These are phyloP conservation scores for Halcyon malimbica DNA, from an alignment of 2,113 vertebrate species.

Conservation along the genomic window DNA sequence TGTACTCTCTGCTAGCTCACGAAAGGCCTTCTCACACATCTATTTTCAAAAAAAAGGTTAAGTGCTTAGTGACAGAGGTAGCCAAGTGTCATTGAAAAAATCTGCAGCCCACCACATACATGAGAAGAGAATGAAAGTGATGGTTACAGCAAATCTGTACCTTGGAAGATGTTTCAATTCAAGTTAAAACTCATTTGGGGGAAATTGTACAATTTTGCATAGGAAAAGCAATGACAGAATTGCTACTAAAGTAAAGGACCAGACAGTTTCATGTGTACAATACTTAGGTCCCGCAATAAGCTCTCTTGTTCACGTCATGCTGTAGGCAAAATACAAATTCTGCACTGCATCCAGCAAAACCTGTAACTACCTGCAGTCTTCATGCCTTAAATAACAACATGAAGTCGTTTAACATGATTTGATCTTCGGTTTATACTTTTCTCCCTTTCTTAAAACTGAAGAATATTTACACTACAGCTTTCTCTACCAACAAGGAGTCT, in stretches of 20 bases:
- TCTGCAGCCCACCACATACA: not conserved
- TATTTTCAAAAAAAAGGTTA: not conserved
- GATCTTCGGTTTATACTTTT: not conserved
- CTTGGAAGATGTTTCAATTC: not conserved
- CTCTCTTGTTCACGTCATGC: not conserved
- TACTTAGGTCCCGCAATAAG: not conserved
- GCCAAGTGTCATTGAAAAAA: not conserved
- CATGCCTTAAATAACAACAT: not conserved
- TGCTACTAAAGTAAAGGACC: not conserved
- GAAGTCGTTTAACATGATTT: not conserved
- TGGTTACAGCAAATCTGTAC: not conserved
- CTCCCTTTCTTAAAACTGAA: not conserved
- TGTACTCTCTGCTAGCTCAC: not conserved
- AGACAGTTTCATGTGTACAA: not conserved
- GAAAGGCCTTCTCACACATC: not conserved
- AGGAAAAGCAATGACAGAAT: not conserved
- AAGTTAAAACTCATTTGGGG: not conserved
- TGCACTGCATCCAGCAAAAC: not conserved
- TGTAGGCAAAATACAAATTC: not conserved
- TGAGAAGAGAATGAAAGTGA: not conserved
- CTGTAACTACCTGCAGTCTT: not conserved
- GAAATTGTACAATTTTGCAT: not conserved
- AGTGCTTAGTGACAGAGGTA: conserved; percentile 2
- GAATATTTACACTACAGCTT: not conserved
- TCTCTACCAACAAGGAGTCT: not conserved